Evolutionary conservation across 2,797 vertebrate genomes (phyloP), one percentile per base, ranked within the genome.

Genomic region (Antrozous pallidus): DNA sequence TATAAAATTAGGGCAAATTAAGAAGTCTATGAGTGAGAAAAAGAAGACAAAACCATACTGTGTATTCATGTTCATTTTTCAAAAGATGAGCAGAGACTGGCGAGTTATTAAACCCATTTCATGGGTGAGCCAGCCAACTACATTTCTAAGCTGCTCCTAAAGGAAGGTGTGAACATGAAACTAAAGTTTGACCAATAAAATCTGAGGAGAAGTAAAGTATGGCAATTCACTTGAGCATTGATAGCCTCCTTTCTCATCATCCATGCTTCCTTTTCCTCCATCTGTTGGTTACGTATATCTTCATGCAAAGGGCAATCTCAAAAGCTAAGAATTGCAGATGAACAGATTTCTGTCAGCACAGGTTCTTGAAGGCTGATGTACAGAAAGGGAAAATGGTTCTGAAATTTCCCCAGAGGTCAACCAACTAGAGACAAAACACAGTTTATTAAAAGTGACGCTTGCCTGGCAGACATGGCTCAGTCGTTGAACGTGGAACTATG

Each of bases 381-480:
- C 18, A 81, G 26, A 85, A 69, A 2, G 9, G 12, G 9, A 28
- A 54, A 47, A 45, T 13, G 8, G 11, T 77, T 7, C 10, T 77
- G 22, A 56, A 17, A 83, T 71, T 90, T 5, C 10, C 7, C 9
- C 31, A 47, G 2, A 20, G 26, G 40, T 78, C 40, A 93, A 86
- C 31, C 9, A 89, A 70, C 3, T 31, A 22, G 11, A 70, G n/a
- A 7, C 3, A 74, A 88, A 86, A 54, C 22, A 61, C 0, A 9
- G 5, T 63, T 45, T 85, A n/a, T 61, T 90, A 36, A 63, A 73
- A 88, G 4, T 54, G 51, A 63, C 73, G 88, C 17, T 88, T 94
- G 10, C 26, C 12, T 28, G 26, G 58, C 58, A 0, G 0, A 12
- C 58, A 61, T 61, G 58, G 58, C 58, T 61, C 58, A 14, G 28